Evolutionary conservation across 2,113 vertebrate genomes (phyloP).

Genomic region (Phodopus roborovskii): DNA sequence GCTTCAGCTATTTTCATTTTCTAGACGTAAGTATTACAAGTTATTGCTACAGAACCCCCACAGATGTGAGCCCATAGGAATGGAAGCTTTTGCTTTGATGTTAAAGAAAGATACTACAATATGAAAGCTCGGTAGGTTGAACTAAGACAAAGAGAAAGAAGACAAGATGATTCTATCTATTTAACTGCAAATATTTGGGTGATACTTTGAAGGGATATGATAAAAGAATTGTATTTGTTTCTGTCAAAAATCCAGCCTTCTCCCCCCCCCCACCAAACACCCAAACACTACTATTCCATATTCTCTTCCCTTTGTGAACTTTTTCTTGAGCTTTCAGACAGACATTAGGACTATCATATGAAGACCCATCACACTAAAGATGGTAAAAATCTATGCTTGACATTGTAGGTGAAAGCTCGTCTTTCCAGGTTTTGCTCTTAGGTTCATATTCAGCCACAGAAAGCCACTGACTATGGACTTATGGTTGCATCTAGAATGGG

Average conservation of each 20-base stretch:
- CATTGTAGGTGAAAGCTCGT: neutral
- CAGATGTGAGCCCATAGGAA: neutral
- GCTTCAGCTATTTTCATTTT: neutral
- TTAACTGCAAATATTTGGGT: neutral
- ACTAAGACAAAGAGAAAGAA: neutral
- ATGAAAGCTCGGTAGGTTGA: neutral
- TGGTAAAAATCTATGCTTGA: neutral
- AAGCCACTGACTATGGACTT: neutral
- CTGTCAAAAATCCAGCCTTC: neutral
- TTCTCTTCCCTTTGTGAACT: neutral
- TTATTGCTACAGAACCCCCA: neutral
- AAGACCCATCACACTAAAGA: neutral
- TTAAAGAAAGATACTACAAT: neutral
- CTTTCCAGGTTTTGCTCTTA: neutral
- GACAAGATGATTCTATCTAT: neutral
- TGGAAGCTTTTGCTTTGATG: neutral
- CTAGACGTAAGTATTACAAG: neutral
- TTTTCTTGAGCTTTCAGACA: neutral
- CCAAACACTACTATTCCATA: neutral
- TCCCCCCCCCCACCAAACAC: no score
- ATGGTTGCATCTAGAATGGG: neutral
- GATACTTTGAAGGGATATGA: neutral
- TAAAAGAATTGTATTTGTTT: neutral
- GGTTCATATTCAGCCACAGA: neutral
- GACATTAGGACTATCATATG: neutral